phyloP scores from a whole-genome alignment of 1,140 invertebrate species.

The Eupeodes corollae region DNA sequence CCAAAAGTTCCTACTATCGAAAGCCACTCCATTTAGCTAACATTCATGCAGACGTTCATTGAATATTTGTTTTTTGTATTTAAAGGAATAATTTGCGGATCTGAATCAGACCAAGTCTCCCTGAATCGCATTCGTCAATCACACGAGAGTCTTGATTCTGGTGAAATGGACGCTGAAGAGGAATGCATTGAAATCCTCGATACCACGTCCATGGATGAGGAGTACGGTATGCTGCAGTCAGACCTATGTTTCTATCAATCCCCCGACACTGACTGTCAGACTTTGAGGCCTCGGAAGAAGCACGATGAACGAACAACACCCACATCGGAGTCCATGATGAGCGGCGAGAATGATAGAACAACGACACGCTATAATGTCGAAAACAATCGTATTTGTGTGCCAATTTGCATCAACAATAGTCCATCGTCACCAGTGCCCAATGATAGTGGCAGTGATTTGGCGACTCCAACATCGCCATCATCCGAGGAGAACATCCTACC shows the following conservation, averaged over 20 bases:
- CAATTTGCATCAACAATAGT: not conserved
- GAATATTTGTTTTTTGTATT: not conserved
- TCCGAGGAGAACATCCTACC: not conserved
- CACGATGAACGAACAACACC: slow-evolving; percentile 11
- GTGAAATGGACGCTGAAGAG: slow-evolving; percentile 48
- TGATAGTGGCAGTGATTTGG: slow-evolving; percentile 8
- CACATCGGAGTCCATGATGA: slow-evolving; percentile 1
- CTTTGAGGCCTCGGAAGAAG: slow-evolving; percentile 26
- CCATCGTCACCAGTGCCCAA: slow-evolving; percentile 1
- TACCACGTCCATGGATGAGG: slow-evolving; percentile 34
- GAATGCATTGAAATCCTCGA: slow-evolving; percentile 38
- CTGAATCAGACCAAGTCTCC: slow-evolving; percentile 44
- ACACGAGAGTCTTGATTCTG: slow-evolving; percentile 59
- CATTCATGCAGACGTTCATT: too few relatives aligned
- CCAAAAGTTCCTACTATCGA: too few relatives aligned
- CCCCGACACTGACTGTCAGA: slow-evolving; percentile 23
- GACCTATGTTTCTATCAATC: slow-evolving; percentile 27
- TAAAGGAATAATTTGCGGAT: slow-evolving; percentile 60
- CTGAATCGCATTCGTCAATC: slow-evolving; percentile 40
- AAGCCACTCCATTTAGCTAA: too few relatives aligned
- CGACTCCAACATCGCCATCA: slow-evolving; percentile 12
- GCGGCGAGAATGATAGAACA: not conserved
- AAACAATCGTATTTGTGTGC: not conserved
- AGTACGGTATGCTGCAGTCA: slow-evolving; percentile 28
- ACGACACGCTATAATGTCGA: not conserved